Conservation (phyloP, 2,888 invertebrate genomes). For the Steinernema carpocapsae region DNA sequence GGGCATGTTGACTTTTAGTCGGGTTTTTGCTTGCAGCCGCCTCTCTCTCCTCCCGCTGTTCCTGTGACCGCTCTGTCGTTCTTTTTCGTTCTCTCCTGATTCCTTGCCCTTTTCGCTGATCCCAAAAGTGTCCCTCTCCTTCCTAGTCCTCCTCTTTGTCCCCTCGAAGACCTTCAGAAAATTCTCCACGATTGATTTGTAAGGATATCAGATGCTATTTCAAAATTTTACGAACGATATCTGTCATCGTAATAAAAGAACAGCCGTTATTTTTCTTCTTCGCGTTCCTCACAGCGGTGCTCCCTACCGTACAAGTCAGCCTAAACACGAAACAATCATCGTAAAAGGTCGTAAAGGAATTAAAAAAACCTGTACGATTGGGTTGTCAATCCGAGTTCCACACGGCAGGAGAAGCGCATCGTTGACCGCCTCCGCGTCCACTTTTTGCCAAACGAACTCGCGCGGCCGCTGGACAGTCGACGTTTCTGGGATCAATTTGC, state of each 20-base stretch:
- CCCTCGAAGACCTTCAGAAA: too few relatives aligned
- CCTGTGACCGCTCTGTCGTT: slow-evolving; percentile 18
- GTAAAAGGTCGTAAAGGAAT: too few relatives aligned
- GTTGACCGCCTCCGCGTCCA: neutral
- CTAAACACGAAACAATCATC: too few relatives aligned
- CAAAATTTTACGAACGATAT: slow-evolving; percentile 11
- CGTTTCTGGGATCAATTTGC: slow-evolving; percentile 24
- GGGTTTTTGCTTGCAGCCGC: slow-evolving; percentile 24
- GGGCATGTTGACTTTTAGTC: slow-evolving; percentile 22
- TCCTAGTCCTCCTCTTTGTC: neutral
- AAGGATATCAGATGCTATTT: neutral
- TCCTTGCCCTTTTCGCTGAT: neutral
- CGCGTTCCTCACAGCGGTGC: neutral
- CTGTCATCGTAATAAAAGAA: slow-evolving; percentile 26
- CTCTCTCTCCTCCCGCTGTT: slow-evolving; percentile 10
- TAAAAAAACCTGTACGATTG: slow-evolving; percentile 7
- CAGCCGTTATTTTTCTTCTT: neutral
- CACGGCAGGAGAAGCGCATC: neutral
- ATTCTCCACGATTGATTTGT: neutral
- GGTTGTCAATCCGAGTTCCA: slow-evolving; percentile 16
- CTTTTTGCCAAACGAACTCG: slow-evolving; percentile 21
- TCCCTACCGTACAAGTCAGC: slow-evolving; percentile 14
- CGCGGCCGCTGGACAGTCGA: neutral
- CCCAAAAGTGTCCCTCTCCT: neutral
- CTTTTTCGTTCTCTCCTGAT: slow-evolving; percentile 7